Evolutionary conservation across 2,797 vertebrate genomes (phyloP).

Genomic region (Graptemys geographica): DNA sequence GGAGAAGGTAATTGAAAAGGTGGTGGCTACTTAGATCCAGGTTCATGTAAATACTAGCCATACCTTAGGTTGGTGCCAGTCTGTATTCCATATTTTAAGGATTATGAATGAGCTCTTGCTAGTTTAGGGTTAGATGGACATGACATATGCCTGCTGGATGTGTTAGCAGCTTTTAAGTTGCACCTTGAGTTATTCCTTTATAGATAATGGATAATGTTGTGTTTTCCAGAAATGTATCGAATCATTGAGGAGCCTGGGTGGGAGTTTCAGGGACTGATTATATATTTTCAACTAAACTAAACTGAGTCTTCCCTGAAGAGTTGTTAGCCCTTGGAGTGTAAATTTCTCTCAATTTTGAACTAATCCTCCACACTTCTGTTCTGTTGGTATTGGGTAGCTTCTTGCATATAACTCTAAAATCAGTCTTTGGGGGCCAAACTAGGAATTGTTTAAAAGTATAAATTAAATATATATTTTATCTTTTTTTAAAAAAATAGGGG

Average conservation of each 20-base stretch:
- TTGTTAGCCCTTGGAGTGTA: neutral
- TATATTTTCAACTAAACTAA: neutral
- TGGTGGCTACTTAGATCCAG: neutral
- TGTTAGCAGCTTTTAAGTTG: neutral
- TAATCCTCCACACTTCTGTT: rapidly evolving
- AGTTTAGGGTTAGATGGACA: neutral
- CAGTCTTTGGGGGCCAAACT: neutral
- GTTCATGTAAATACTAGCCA: neutral
- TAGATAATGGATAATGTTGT: neutral
- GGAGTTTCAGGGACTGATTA: neutral
- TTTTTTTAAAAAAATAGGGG: neutral
- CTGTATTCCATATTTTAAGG: neutral
- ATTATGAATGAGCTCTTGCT: neutral
- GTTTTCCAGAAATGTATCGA: neutral
- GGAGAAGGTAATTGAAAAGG: no score
- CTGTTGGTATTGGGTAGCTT: neutral
- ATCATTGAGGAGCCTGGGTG: neutral
- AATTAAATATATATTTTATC: neutral
- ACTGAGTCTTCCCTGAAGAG: neutral
- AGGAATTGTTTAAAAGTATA: neutral
- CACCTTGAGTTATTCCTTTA: neutral
- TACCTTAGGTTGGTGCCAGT: neutral
- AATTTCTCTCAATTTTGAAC: neutral
- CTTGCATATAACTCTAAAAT: neutral
- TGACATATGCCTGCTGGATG: neutral